A percentile compares a stretch with the other conserved stretches of the same genome.
Conservation (phyloP, 2,797 vertebrate species). For the Anolis apletophallus region DNA sequence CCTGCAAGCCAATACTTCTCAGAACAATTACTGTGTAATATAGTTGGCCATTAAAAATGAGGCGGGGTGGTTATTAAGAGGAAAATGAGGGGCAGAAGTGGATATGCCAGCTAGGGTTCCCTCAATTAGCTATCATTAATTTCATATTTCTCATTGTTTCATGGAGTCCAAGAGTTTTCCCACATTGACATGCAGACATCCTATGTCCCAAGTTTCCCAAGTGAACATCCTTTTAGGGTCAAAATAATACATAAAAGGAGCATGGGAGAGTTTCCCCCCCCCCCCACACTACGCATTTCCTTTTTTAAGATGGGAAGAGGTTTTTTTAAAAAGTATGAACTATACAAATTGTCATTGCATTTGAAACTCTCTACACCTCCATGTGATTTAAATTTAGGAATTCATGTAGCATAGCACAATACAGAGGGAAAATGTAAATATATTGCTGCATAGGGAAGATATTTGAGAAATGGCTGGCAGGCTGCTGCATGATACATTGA, state of each 20-base stretch:
- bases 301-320: background rate
- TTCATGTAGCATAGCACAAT: slow-evolving; percentile 24
- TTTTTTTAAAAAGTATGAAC: background rate
- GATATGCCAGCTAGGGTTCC: background rate
- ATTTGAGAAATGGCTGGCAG: slow-evolving; percentile 17
- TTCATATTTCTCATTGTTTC: too few relatives aligned
- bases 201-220: background rate
- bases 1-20: background rate
- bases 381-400: slow-evolving; percentile 23
- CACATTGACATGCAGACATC: too few relatives aligned
- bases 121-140: background rate
- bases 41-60: background rate
- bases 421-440: slow-evolving; percentile 22
- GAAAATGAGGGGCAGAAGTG: background rate
- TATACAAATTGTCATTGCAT: background rate
- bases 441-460: slow-evolving; percentile 26
- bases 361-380: slow-evolving; percentile 13
- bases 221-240: too few relatives aligned
- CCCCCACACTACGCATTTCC: background rate
- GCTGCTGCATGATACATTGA: slow-evolving; percentile 28
- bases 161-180: background rate
- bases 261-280: background rate
- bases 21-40: background rate
- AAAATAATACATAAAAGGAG: background rate
- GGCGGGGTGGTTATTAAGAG: background rate